Conservation (phyloP, 2,113 vertebrate species). For the Pogonocichla stellata region DNA sequence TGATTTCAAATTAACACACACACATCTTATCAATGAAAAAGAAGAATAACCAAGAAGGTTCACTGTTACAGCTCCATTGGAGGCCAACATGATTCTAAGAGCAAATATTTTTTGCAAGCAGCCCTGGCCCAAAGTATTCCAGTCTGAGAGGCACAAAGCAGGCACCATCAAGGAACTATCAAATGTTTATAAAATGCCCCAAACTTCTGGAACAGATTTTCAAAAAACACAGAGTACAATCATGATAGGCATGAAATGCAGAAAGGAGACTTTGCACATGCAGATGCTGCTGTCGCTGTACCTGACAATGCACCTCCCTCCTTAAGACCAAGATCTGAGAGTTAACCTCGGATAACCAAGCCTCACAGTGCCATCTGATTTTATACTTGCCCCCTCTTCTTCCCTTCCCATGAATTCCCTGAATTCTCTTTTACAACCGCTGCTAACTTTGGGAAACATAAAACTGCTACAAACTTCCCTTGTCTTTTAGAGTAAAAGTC, state of each 20-base stretch:
- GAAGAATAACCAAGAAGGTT: not conserved
- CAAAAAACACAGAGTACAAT: rapidly evolving
- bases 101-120: not conserved
- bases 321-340: not conserved
- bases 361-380: not conserved
- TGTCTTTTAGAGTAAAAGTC: not conserved
- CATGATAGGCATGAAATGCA: not conserved
- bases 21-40: not conserved
- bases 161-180: not conserved
- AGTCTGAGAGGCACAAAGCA: not conserved
- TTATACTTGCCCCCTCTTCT: not conserved
- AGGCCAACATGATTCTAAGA: not conserved
- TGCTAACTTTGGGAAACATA: not conserved
- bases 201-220: not conserved
- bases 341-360: not conserved
- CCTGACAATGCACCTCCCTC: not conserved
- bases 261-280: not conserved
- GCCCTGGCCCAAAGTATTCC: not conserved
- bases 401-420: not conserved
- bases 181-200: not conserved
- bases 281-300: not conserved
- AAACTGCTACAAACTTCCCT: not conserved
- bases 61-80: not conserved
- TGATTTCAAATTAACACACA: constrained; percentile 50
- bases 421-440: not conserved